Percentiles rank a stretch among this genome's conserved stretches.
phyloP scores from a whole-genome alignment of 2,797 vertebrate genomes.

The Sus cebifrons region DNA sequence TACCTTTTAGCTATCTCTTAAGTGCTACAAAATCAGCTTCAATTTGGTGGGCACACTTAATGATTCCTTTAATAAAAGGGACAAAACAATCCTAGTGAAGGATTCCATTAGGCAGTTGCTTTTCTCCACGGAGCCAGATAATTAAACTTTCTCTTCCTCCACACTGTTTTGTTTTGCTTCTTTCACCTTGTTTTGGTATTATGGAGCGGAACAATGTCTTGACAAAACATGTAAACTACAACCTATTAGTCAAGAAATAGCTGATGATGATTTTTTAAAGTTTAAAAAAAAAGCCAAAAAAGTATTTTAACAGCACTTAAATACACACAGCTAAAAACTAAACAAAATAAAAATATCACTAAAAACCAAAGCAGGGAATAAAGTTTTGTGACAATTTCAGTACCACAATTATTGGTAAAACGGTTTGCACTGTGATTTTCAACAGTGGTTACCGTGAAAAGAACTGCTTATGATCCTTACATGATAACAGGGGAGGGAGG shows the following conservation, averaged over 20 bases:
- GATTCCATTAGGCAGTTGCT: not conserved
- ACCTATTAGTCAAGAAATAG: constrained; percentile 6
- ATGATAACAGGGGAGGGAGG: constrained; percentile 56
- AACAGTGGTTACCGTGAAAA: constrained; percentile 68
- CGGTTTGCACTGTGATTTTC: constrained; percentile 34
- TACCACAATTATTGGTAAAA: not conserved
- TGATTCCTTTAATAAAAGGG: not conserved
- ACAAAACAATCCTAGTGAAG: too few species aligned
- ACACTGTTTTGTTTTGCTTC: not conserved
- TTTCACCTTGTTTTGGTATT: constrained; percentile 46
- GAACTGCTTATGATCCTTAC: constrained; percentile 50
- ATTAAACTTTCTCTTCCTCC: not conserved
- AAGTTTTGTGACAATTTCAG: not conserved
- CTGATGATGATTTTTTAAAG: not conserved
- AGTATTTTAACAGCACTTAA: not conserved
- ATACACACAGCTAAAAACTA: not conserved
- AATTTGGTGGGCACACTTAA: not conserved
- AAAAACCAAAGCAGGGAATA: not conserved
- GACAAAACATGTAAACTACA: not conserved
- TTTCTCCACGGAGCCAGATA: not conserved
- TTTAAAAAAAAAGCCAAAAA: not conserved
- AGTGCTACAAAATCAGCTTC: not conserved
- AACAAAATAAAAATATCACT: not conserved
- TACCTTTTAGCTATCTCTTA: not conserved
- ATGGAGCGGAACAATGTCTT: not conserved